Conservation (phyloP, 2,797 vertebrate genomes). For the Nasua narica region DNA sequence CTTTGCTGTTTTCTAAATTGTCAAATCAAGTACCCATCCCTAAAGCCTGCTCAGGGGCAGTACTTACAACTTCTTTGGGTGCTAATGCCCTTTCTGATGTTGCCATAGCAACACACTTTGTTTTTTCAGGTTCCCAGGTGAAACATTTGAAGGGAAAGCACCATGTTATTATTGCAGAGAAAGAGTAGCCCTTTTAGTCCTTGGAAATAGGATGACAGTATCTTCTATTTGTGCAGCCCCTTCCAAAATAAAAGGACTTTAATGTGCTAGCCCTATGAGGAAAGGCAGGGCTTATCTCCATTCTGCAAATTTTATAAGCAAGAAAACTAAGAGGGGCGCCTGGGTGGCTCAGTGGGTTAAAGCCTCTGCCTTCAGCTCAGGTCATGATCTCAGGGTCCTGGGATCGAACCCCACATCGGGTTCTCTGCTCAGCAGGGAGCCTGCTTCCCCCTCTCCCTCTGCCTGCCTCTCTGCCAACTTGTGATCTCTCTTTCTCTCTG, state of each 20-base stretch:
- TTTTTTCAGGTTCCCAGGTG: neutral
- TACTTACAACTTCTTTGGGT: neutral
- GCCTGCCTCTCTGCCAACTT: too few species aligned
- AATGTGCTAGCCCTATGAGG: neutral
- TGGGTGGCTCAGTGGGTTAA: too few species aligned
- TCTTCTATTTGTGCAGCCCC: neutral
- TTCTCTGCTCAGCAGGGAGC: too few species aligned
- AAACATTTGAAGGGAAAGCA: constrained; percentile 38
- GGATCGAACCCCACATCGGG: too few species aligned
- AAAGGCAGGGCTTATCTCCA: neutral
- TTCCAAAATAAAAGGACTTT: neutral
- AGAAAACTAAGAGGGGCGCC: constrained; percentile 17
- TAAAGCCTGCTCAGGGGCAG: neutral
- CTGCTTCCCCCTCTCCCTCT: too few species aligned
- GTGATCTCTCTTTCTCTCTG: too few species aligned
- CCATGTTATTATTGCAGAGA: neutral
- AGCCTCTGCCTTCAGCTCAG: too few species aligned
- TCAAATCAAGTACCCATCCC: neutral
- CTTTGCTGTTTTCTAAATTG: constrained; percentile 48
- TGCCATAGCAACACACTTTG: constrained; percentile 52
- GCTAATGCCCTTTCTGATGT: constrained; percentile 20
- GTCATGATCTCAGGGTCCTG: too few species aligned
- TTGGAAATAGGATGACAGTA: neutral
- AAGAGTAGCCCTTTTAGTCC: neutral
- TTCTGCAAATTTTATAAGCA: constrained; percentile 24